phyloP scores from a whole-genome alignment of 2,888 invertebrate genomes.

The Acronicta aceris region DNA sequence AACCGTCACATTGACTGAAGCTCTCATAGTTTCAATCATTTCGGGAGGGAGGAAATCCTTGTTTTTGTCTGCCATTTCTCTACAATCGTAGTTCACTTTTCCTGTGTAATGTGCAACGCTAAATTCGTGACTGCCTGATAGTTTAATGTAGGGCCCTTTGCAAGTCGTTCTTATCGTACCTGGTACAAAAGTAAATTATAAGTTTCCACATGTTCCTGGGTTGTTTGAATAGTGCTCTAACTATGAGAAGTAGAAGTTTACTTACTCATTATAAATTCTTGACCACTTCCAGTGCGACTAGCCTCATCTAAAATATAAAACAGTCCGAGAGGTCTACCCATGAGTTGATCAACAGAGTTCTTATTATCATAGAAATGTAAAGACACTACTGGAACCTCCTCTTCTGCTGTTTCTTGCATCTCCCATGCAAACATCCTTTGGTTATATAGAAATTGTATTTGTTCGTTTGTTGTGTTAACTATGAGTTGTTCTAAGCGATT shows the following conservation, averaged over 20 bases:
- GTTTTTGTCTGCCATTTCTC: constrained; percentile 96
- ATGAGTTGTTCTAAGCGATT: constrained; percentile 96
- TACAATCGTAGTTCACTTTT: constrained; percentile 94
- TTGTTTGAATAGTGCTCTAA: background rate
- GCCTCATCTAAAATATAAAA: constrained; percentile 96
- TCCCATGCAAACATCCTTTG: constrained; percentile 98
- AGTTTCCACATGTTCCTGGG: background rate
- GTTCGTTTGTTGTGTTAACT: constrained; percentile 97
- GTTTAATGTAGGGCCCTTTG: constrained; percentile 88
- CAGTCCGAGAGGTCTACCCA: constrained; percentile 95
- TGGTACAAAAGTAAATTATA: constrained; percentile 65
- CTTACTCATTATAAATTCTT: constrained; percentile 93
- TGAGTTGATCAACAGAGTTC: constrained; percentile 95
- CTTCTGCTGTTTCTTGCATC: constrained; percentile 94
- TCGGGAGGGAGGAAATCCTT: constrained; percentile 97
- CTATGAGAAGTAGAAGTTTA: constrained; percentile 2
- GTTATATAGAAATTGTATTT: constrained; percentile 97
- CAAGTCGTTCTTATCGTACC: constrained; percentile 88
- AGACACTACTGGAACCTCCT: constrained; percentile 92
- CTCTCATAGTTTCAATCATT: constrained; percentile 95
- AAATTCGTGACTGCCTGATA: constrained; percentile 91
- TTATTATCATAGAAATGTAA: constrained; percentile 96
- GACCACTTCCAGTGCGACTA: constrained; percentile 92
- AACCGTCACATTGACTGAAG: constrained; percentile 92
- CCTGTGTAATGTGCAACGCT: constrained; percentile 97